phyloP scores from a whole-genome alignment of 2,797 vertebrate genomes.

The Chrysocyon brachyurus region DNA sequence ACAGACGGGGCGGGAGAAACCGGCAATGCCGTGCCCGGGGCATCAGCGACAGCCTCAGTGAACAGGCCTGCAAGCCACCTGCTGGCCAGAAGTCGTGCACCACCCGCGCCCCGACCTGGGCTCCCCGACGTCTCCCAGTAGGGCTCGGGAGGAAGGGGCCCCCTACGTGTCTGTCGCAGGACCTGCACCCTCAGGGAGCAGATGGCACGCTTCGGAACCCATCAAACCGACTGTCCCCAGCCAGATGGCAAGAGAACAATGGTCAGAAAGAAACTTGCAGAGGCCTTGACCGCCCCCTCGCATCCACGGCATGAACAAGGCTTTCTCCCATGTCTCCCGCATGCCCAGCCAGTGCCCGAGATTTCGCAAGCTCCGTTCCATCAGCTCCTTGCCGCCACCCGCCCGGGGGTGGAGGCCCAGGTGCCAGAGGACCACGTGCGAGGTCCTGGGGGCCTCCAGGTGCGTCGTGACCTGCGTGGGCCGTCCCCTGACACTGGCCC shows the following conservation, averaged over 20 bases:
- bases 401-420: accelerated
- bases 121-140: too few species aligned
- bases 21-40: neutral
- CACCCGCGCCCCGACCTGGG: too few species aligned
- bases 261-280: neutral
- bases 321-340: neutral
- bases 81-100: neutral
- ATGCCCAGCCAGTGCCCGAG: accelerated
- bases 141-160: neutral
- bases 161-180: neutral
- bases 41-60: too few species aligned
- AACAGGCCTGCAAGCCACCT: neutral
- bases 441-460: neutral
- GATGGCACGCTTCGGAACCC: neutral
- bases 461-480: neutral
- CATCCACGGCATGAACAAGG: neutral
- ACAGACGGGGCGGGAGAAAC: neutral
- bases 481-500: neutral
- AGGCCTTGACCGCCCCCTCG: neutral
- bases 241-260: neutral
- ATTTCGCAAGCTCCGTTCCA: neutral
- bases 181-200: neutral
- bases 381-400: accelerated
- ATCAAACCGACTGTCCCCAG: neutral
- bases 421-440: neutral